Percentiles rank a stretch among this genome's conserved stretches.
Conservation (phyloP, 1,140 invertebrate genomes). For the Brachionus koreanus region DNA sequence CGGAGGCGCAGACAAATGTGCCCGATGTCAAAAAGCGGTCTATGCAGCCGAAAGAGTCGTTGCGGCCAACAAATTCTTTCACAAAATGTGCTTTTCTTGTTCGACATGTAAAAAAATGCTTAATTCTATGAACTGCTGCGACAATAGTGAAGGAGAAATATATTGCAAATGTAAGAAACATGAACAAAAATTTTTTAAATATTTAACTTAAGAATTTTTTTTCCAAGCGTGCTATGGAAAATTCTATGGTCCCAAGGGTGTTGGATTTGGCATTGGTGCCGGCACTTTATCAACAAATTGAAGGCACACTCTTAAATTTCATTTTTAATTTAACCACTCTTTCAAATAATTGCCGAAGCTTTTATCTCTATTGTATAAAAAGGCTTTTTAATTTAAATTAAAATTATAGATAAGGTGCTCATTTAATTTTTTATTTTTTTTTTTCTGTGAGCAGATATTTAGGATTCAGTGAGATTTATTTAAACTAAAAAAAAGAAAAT, state of each 20-base stretch:
- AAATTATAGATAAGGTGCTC: background rate
- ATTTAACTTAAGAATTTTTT: background rate
- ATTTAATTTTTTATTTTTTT: background rate
- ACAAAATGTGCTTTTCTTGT: conserved; percentile 34
- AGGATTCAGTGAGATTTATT: background rate
- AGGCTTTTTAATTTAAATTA: background rate
- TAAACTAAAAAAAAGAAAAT: background rate
- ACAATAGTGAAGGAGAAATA: conserved; percentile 39
- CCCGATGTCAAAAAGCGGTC: conserved; percentile 94
- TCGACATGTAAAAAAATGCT: conserved; percentile 27
- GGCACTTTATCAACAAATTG: conserved; percentile 33
- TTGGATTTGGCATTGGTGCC: conserved; percentile 74
- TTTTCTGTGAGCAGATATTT: background rate
- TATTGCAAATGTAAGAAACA: conserved; percentile 24
- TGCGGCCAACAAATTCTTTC: conserved; percentile 63
- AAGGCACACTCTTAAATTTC: background rate
- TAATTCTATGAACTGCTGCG: conserved; percentile 42
- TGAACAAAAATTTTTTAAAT: background rate
- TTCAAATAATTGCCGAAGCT: background rate
- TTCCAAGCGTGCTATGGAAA: conserved; percentile 73
- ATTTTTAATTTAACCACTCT: background rate
- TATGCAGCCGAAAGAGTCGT: conserved; percentile 97
- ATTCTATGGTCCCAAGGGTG: conserved; percentile 87
- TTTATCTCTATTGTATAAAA: background rate
- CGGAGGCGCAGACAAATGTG: conserved; percentile 64